Percentiles rank a stretch among this genome's conserved stretches.
Evolutionary conservation across 2,113 vertebrate genomes (phyloP).

Genomic region (Tyto alba): DNA sequence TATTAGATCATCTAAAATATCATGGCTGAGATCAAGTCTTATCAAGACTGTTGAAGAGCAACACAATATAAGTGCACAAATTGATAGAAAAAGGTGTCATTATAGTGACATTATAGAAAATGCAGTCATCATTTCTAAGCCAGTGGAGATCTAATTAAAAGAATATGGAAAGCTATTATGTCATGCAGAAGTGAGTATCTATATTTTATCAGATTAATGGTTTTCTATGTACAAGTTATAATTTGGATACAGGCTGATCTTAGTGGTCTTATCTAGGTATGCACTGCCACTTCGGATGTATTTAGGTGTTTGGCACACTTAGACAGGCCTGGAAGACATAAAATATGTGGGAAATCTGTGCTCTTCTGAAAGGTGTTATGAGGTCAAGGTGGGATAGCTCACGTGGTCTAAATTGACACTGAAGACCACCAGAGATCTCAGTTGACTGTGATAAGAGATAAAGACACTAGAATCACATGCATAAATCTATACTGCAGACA

Average conservation of each 20-base stretch:
- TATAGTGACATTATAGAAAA: too few relatives aligned
- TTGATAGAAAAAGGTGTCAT: not conserved
- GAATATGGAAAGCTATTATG: not conserved
- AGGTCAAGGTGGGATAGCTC: not conserved
- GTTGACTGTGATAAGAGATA: not conserved
- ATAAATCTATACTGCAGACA: not conserved
- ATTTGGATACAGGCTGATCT: not conserved
- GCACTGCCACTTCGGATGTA: not conserved
- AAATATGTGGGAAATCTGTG: not conserved
- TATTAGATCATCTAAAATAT: not conserved
- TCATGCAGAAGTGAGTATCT: not conserved
- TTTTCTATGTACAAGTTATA: not conserved
- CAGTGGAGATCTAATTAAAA: not conserved
- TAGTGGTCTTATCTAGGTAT: not conserved
- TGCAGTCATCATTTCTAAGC: not conserved
- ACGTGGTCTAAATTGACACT: not conserved
- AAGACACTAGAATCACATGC: not conserved
- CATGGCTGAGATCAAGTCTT: not conserved
- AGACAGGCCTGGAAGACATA: not conserved
- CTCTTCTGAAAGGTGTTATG: not conserved
- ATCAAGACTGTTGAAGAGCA: not conserved
- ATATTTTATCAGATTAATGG: not conserved
- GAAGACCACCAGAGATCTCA: not conserved
- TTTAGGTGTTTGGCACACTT: not conserved
- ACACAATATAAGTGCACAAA: not conserved